Conservation (phyloP, 2,113 vertebrate species). For the Petrocephalus microphthalmus region DNA sequence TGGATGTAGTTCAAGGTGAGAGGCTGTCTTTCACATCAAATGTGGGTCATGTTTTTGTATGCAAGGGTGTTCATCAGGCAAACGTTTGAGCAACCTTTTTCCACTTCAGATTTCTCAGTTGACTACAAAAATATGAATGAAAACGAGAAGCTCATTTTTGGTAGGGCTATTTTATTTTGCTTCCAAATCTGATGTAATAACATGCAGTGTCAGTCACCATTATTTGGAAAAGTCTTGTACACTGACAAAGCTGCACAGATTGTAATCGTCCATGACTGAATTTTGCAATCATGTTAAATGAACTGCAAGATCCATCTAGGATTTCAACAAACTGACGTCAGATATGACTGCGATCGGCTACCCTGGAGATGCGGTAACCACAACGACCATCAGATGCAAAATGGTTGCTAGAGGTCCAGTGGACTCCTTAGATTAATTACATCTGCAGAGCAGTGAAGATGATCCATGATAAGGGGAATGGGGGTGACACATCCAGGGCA, state of each 20-base stretch:
- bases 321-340: background rate
- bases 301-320: background rate
- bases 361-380: conserved; percentile 23
- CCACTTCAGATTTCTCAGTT: background rate
- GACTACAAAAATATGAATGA: background rate
- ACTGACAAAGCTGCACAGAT: background rate
- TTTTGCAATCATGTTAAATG: background rate
- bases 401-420: background rate
- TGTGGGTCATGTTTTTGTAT: background rate
- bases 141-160: background rate
- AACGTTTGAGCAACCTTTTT: background rate
- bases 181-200: background rate
- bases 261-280: background rate
- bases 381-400: conserved; percentile 2
- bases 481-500: background rate
- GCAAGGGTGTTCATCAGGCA: background rate
- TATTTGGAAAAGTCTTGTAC: background rate
- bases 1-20: conserved; percentile 60
- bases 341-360: conserved; percentile 21
- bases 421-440: background rate
- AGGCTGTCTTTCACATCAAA: background rate
- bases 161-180: background rate
- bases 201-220: background rate
- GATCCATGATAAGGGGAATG: background rate
- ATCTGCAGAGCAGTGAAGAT: background rate